Base-by-base conservation (phyloP, 2,113 vertebrate genomes). In the Anguilla japonica region DNA sequence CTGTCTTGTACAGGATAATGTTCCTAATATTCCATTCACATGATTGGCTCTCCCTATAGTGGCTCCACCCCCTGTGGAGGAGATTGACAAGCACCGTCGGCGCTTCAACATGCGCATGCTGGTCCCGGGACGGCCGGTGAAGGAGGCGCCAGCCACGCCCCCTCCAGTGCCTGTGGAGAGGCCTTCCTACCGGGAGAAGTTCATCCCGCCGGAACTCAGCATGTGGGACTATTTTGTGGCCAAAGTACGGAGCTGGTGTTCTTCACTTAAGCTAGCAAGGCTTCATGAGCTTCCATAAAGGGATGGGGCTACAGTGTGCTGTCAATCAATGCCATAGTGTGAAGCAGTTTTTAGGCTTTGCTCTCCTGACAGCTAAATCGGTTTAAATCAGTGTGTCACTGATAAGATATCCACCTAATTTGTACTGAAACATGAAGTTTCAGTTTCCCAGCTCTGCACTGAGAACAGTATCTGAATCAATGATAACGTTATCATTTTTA, bases 161-260 rank as follows among this genome's bases (percentile, higher is more conserved):
- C 98, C 98, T 4, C 98, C 98, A 0, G 95, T 99, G 39, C 98
- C 98, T 81, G 85, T 92, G 26, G 98, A 99, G 88, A 97, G 98
- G 91, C 98, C 98, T 3, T 93, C 97, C 57, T 99, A 99, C 93
- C 97, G 96, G 90, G 98, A 99, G 91, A 98, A 99, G 87, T 99
- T 99, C 86, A 97, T 99, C 83, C 98, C 98, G 43, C 98, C 98
- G 0, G 98, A 99, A 89, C 97, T 99, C 88, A 99, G 98, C 95
- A 99, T 99, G 98, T 99, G 98, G 97, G 98, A 99, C 91, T 99
- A 99, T 91, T 99, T 99, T 93, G 97, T 99, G 89, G 98, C 98
- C 88, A 99, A 99, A 96, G 98, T 99, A 96, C 94, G 91, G 15
- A 83, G 34, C 13, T 63, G 26, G n/a, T 34, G 26, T 11, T 34